phyloP scores from a whole-genome alignment of 1,140 invertebrate species.

The Tetramorium simillimum region DNA sequence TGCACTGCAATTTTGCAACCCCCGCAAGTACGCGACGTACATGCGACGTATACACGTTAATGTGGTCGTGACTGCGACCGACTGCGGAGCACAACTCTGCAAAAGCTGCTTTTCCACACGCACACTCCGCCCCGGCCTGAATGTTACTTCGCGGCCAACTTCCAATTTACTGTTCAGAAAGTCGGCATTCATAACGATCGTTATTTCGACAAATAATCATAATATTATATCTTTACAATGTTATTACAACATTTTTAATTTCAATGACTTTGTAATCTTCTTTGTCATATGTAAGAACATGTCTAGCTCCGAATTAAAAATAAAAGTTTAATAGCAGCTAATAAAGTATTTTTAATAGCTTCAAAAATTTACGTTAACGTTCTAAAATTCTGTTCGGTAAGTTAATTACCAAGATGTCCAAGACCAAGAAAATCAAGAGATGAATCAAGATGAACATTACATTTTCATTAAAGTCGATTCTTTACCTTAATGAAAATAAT shows the following conservation, averaged over 20 bases:
- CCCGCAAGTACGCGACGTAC: conserved; percentile 5
- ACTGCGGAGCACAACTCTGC: conserved; percentile 6
- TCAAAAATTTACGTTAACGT: not conserved
- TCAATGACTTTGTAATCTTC: not conserved
- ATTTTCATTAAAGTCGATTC: not conserved
- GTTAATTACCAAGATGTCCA: not conserved
- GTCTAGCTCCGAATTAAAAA: not conserved
- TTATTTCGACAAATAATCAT: not conserved
- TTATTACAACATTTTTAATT: not conserved
- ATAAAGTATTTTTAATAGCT: not conserved
- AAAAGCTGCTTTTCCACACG: not conserved
- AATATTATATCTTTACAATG: not conserved
- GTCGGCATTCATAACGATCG: not conserved
- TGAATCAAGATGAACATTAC: not conserved
- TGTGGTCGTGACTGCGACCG: conserved; percentile 31
- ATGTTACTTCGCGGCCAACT: conserved; percentile 27
- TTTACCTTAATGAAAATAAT: not conserved
- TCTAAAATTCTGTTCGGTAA: not conserved
- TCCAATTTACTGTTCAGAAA: conserved; percentile 11
- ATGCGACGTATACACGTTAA: conserved; percentile 9
- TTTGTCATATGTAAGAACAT: not conserved
- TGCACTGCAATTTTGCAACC: conserved; percentile 28
- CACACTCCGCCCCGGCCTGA: not conserved
- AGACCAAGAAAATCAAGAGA: not conserved
- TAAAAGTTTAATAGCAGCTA: not conserved